Evolutionary conservation across 2,888 invertebrate species (phyloP).

Genomic region (Cheilosia grossa): DNA sequence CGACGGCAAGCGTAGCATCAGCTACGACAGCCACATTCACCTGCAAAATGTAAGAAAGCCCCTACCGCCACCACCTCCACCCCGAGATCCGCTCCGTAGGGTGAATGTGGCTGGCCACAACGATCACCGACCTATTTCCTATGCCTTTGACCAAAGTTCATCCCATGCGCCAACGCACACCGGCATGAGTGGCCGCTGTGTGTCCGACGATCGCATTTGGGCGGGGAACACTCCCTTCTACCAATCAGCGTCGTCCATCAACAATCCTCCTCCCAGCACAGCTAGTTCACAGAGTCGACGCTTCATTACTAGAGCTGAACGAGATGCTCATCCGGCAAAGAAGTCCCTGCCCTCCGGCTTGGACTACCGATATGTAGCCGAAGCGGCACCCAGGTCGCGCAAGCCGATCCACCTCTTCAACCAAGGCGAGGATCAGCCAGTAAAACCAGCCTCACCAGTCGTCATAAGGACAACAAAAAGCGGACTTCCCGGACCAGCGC

Average conservation of each 20-base stretch:
- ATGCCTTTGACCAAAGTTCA: constrained; percentile 84
- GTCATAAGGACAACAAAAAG: constrained; percentile 81
- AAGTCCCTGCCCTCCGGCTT: constrained; percentile 81
- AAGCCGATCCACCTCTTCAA: constrained; percentile 88
- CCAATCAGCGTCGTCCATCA: constrained; percentile 80
- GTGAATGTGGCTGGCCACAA: constrained; percentile 82
- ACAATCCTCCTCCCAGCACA: constrained; percentile 75
- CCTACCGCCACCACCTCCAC: constrained; percentile 90
- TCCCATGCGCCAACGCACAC: constrained; percentile 54
- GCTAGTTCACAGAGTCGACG: constrained; percentile 77
- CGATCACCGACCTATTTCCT: constrained; percentile 84
- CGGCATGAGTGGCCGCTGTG: constrained; percentile 80
- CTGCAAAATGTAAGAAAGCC: constrained; percentile 81
- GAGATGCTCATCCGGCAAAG: constrained; percentile 80
- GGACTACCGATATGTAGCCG: constrained; percentile 88
- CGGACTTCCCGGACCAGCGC: constrained; percentile 77
- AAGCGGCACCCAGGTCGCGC: constrained; percentile 89
- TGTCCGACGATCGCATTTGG: constrained; percentile 83
- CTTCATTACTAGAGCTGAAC: constrained; percentile 80
- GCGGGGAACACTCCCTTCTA: constrained; percentile 79
- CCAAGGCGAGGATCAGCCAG: constrained; percentile 81
- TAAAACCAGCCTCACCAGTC: constrained; percentile 77
- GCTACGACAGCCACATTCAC: constrained; percentile 82
- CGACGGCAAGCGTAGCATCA: constrained; percentile 81
- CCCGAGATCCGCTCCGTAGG: constrained; percentile 88